Base-by-base conservation (phyloP, 2,797 vertebrate species). In the Typhlichthys subterraneus region DNA sequence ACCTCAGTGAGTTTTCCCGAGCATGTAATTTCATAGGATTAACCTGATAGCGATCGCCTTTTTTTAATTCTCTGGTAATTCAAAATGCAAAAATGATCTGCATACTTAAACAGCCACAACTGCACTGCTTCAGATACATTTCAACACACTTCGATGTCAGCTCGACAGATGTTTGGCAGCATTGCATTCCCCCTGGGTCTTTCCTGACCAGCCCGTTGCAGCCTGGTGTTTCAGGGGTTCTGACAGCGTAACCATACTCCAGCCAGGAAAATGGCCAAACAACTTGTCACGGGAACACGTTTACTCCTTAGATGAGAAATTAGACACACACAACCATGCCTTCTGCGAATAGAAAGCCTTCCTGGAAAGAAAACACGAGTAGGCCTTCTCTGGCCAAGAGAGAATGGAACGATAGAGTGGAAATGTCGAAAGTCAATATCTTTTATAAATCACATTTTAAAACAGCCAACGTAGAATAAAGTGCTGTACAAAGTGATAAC, bases 211-310 rank as follows among this genome's bases (percentile, higher is more conserved):
- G 47, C 54, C 60, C 53, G 65, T 71, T 61, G 17, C 75, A 70
- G 75, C 80, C 84, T 66, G 67, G 72, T 57, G 67, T 83, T 84
- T 84, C 87, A 75, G 72, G 74, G 67, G 59, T 51, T 61, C 72
- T 83, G 84, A 81, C 80, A 84, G 72, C 79, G 72, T 67, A 82
- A 67, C 71, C 59, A 48, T 68, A 74, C 67, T 57, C 67, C 61
- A 2, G 61, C 72, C 73, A 69, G 69, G 60, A 67, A 53, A 23
- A 62, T n/a, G 55, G 63, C 73, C 69, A 57, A 91, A 91, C 86
- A 89, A 76, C 82, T 88, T 89, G 86, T 90, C 91, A 91, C 57
- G 52, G 57, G 67, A 66, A 81, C 76, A 88, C 90, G 90, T 91
- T 91, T 86, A 90, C 84, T 82, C 80, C 85, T 85, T 64, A 4